Base-by-base conservation (phyloP, 2,113 vertebrate genomes). In the Raja brachyura region DNA sequence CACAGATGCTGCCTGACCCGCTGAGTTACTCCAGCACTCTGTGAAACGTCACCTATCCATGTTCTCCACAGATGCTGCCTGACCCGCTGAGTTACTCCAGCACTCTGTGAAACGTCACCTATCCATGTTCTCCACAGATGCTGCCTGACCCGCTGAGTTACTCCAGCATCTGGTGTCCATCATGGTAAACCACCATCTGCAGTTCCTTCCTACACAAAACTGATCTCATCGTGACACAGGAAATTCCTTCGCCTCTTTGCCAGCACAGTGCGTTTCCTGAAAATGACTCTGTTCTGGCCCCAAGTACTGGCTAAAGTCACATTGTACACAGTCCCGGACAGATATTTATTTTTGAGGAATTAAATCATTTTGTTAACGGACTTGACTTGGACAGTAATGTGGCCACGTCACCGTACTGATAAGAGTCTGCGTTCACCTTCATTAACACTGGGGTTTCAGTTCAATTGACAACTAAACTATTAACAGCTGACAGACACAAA, bases 241-340 rank as follows among this genome's bases (percentile, higher is more conserved):
- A 88, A 88, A 88, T 88, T 88, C 83, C 31, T 88, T 66, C n/a
- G 59, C 11, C 31, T 28, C 83, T 88, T 63, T n/a, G 56, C 63
- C 83, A 88, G 83, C 59, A 18, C 28, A 86, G 63, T 5, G 28
- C 31, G 83, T 16, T 88, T 88, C 83, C 83, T 86, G 81, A 56
- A 9, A 11, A 59, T 4, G 81, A 59, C 81, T 88, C 28, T 8
- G 28, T 20, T 88, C 83, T 88, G 83, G 59, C 59, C 13, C 59
- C 6, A 5, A 66, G 13, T 28, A n/a, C 59, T 31, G 56, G 28
- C 83, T 86, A 5, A 28, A 85, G 54, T 28, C 54, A 85, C 54
- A 61, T 63, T 31, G 5, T 33, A 10, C 9, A 11, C 48, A 83
- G 48, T 59, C 83, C 8, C 28, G 5, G 28, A 28, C 8, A 8